phyloP scores from a whole-genome alignment of 2,113 vertebrate genomes.

The Lycaon pictus region DNA sequence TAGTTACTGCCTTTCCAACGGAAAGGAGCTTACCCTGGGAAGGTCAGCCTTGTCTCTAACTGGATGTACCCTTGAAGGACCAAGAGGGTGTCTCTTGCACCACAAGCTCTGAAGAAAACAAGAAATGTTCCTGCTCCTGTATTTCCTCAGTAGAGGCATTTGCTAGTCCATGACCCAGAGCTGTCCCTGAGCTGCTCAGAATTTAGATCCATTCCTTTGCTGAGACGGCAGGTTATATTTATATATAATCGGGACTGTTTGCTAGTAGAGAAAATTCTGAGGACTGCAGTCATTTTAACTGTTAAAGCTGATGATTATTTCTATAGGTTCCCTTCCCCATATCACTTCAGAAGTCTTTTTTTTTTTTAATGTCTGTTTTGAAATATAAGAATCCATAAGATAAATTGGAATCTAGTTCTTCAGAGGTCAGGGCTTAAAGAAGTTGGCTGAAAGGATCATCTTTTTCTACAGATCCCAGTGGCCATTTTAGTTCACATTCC shows the following conservation, averaged over 20 bases:
- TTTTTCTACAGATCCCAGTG: not conserved
- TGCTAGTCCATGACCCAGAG: not conserved
- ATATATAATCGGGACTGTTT: not conserved
- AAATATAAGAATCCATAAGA: not conserved
- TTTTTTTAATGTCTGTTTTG: not conserved
- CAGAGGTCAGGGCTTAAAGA: not conserved
- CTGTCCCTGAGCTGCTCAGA: not conserved
- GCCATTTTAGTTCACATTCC: not conserved
- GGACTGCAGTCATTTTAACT: not conserved
- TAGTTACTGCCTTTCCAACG: conserved; percentile 23
- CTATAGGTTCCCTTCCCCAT: not conserved
- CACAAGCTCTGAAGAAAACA: conserved; percentile 13
- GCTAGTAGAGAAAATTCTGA: conserved; percentile 47
- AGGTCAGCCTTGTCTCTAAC: not conserved
- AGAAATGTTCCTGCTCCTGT: not conserved
- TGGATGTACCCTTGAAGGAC: not conserved
- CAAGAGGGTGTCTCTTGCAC: not conserved
- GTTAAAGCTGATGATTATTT: conserved; percentile 40
- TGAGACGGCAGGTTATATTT: conserved; percentile 35
- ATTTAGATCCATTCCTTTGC: conserved; percentile 8
- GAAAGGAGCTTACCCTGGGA: not conserved
- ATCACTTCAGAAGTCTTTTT: not conserved
- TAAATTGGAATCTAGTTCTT: not conserved
- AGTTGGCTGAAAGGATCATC: not conserved
- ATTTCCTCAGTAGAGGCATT: not conserved